Conservation (phyloP, 2,113 vertebrate genomes). For the Prunella fulvescens region DNA sequence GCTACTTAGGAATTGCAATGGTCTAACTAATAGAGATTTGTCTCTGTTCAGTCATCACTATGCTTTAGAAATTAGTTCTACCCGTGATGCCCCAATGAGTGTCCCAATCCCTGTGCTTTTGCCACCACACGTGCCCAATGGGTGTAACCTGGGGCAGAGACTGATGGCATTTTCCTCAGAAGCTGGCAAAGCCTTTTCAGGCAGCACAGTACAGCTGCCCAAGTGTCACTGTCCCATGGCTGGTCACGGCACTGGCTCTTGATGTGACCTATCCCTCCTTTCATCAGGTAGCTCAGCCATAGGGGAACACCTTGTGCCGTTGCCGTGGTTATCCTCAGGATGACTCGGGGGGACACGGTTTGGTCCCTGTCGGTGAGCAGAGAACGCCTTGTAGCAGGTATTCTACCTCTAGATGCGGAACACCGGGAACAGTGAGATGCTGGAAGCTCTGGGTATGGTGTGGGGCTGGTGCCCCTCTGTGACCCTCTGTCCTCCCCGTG, state of each 20-base stretch:
- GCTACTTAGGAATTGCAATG: background rate
- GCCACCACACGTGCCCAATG: background rate
- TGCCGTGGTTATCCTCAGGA: background rate
- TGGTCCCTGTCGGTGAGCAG: too few species aligned
- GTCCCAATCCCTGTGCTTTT: background rate
- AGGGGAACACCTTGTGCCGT: background rate
- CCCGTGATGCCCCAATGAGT: fast-evolving
- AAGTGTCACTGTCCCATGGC: background rate
- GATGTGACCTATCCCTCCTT: too few species aligned
- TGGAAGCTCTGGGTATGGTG: background rate
- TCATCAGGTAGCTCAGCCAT: too few species aligned
- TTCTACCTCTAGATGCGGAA: background rate
- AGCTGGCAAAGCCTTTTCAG: background rate
- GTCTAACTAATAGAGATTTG: background rate
- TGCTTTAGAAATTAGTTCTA: background rate
- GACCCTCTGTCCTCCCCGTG: background rate
- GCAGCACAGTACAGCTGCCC: background rate
- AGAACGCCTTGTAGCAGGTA: background rate
- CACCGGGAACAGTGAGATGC: background rate
- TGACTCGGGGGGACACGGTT: fast-evolving
- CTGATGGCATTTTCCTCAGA: background rate
- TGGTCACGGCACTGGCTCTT: background rate
- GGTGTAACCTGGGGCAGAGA: background rate
- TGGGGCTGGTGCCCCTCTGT: background rate
- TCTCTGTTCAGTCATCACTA: background rate